Evolutionary conservation across 2,113 vertebrate genomes (phyloP).

Genomic region (Thinocorus orbignyianus): DNA sequence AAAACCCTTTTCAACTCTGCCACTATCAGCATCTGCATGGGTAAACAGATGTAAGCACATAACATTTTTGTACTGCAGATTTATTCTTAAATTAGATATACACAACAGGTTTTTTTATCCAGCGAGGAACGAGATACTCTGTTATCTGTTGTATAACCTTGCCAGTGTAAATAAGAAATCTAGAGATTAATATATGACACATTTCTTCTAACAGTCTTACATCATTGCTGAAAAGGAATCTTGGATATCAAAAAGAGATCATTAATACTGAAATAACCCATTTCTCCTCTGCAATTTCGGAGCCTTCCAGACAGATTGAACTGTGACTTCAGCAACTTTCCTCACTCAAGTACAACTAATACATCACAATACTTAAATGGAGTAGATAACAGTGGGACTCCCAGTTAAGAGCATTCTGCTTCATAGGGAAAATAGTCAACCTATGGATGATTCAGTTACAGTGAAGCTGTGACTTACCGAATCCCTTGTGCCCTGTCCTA

Average conservation of each 20-base stretch:
- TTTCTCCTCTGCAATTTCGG: neutral
- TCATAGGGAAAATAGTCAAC: neutral
- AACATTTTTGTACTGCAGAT: neutral
- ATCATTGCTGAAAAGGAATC: slow-evolving; percentile 41
- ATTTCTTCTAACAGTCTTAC: slow-evolving; percentile 45
- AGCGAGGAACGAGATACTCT: neutral
- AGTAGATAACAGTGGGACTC: neutral
- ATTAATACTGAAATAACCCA: neutral
- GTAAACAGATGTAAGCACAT: neutral
- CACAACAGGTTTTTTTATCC: neutral
- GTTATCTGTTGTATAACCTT: slow-evolving; percentile 21
- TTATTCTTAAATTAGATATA: slow-evolving; percentile 11
- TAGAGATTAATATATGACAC: neutral
- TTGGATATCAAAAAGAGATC: neutral
- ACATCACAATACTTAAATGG: neutral
- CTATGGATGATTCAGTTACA: neutral
- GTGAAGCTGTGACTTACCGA: neutral
- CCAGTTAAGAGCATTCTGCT: neutral
- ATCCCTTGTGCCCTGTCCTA: neutral
- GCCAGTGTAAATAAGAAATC: slow-evolving; percentile 27
- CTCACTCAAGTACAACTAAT: neutral
- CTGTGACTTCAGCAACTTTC: neutral
- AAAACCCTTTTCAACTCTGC: neutral
- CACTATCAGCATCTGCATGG: neutral
- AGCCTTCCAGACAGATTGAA: neutral